Percentiles rank a stretch among this genome's conserved stretches.
Conservation (phyloP, 2,113 vertebrate species). For the Morphnarchus princeps region DNA sequence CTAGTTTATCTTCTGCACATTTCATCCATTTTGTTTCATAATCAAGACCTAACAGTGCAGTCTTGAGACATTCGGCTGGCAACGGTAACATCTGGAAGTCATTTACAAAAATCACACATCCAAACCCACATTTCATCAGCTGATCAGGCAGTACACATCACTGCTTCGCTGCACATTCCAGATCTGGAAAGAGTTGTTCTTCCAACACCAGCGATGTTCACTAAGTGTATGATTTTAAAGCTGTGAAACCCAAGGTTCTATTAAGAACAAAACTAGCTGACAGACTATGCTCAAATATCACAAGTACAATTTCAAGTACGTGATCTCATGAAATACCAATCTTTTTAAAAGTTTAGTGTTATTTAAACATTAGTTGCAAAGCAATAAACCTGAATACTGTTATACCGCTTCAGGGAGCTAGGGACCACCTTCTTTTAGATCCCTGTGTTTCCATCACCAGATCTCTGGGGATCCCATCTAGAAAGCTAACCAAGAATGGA, state of each 20-base stretch:
- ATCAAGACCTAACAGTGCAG: neutral
- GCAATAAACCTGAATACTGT: neutral
- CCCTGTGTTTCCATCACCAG: neutral
- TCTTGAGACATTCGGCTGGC: neutral
- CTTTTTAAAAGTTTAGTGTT: neutral
- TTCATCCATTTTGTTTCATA: slow-evolving; percentile 5
- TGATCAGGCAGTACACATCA: neutral
- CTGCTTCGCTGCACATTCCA: slow-evolving; percentile 4
- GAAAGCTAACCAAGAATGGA: neutral
- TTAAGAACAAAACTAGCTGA: neutral
- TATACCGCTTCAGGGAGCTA: neutral
- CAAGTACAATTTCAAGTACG: neutral
- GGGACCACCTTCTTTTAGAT: neutral
- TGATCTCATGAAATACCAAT: neutral
- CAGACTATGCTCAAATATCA: neutral
- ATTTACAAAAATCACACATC: slow-evolving; percentile 11
- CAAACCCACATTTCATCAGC: slow-evolving; percentile 25
- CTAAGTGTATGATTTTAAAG: neutral
- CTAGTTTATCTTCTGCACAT: neutral
- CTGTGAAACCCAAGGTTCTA: neutral
- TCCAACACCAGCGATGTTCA: neutral
- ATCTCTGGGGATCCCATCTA: neutral
- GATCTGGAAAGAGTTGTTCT: neutral
- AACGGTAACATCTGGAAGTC: slow-evolving; percentile 10
- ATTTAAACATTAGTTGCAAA: neutral